Conservation (phyloP, 2,797 vertebrate species). For the Sebastolobus alascanus region DNA sequence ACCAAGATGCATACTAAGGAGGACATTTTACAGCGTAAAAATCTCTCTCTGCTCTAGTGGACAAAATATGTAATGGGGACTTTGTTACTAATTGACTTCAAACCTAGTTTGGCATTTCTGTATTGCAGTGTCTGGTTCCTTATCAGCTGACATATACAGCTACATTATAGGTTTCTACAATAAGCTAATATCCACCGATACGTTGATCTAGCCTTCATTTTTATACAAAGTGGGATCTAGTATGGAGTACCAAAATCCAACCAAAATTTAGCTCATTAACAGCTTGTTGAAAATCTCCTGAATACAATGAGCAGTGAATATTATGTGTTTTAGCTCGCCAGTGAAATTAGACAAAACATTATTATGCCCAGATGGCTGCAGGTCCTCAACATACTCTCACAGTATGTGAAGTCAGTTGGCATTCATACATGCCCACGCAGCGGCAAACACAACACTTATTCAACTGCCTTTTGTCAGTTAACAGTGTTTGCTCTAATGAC, state of each 20-base stretch:
- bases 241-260: neutral
- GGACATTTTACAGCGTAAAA: neutral
- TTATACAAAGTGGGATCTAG: neutral
- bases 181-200: neutral
- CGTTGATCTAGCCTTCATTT: neutral
- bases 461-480: slow-evolving; percentile 52
- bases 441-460: slow-evolving; percentile 38
- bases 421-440: slow-evolving; percentile 38
- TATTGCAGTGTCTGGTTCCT: neutral
- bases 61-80: neutral
- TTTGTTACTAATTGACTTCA: neutral
- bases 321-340: slow-evolving; percentile 9
- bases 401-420: slow-evolving; percentile 49
- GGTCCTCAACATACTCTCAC: slow-evolving; percentile 30
- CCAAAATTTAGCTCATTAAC: neutral
- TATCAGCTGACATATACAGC: neutral
- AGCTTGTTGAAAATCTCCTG: slow-evolving; percentile 13
- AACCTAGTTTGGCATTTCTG: neutral
- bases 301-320: neutral
- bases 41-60: too few species aligned
- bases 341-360: slow-evolving; percentile 35
- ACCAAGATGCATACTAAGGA: too few species aligned
- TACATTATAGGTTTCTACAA: neutral
- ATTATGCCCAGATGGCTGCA: slow-evolving; percentile 40
- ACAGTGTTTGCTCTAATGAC: slow-evolving; percentile 65